Conservation (phyloP, 2,113 vertebrate species). For the Thalassoma bifasciatum region DNA sequence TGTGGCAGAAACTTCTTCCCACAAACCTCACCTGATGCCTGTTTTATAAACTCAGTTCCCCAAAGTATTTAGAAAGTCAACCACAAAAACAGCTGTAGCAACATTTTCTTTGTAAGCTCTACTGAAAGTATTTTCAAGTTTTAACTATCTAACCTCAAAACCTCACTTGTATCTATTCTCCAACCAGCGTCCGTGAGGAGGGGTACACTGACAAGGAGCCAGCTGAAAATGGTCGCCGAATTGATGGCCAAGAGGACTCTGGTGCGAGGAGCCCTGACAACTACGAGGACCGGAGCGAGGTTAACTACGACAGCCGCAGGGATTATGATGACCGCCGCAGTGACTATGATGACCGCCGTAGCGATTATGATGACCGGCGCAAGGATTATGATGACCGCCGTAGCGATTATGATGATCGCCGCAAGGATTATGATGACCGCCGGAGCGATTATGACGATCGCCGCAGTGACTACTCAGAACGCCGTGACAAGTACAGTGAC, state of each 20-base stretch:
- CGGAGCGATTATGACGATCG: slow-evolving; percentile 43
- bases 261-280: not conserved
- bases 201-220: slow-evolving; percentile 49
- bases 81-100: not conserved
- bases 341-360: slow-evolving; percentile 33
- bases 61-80: not conserved
- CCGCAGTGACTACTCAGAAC: slow-evolving; percentile 11
- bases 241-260: slow-evolving; percentile 18
- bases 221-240: not conserved
- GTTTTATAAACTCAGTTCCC: not conserved
- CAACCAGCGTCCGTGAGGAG: slow-evolving; percentile 50
- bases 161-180: not conserved
- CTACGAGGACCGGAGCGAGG: slow-evolving; percentile 30
- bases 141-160: not conserved
- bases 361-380: slow-evolving; percentile 31
- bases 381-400: slow-evolving; percentile 32
- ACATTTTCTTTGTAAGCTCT: not conserved
- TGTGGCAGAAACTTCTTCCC: not conserved
- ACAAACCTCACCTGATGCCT: not conserved
- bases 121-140: not conserved
- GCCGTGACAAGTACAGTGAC: slow-evolving; percentile 17
- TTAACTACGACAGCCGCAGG: slow-evolving; percentile 19
- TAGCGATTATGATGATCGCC: slow-evolving; percentile 31
- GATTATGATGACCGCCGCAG: slow-evolving; percentile 35
- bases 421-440: slow-evolving; percentile 18